Conservation (phyloP, 2,888 invertebrate genomes). For the Tiphia femorata region DNA sequence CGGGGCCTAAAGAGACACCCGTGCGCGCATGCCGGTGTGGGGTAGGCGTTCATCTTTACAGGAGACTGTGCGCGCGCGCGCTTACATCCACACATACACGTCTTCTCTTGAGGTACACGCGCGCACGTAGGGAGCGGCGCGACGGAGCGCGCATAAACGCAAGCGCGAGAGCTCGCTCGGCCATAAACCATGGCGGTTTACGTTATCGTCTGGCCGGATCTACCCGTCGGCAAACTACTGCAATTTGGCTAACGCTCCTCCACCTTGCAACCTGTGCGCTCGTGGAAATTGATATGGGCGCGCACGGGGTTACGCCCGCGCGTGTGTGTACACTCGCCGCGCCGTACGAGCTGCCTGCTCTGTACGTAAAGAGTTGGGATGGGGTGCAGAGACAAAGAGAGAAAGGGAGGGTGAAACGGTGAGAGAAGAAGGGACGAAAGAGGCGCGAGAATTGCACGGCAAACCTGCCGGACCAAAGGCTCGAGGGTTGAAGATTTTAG, state of each 20-base stretch:
- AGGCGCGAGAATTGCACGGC: not conserved
- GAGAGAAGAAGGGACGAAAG: not conserved
- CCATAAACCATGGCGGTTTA: slow-evolving; percentile 64
- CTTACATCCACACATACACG: no score
- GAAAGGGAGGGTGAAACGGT: not conserved
- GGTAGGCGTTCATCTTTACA: no score
- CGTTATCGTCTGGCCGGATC: slow-evolving; percentile 62
- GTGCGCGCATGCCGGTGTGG: not conserved
- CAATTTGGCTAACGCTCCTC: slow-evolving; percentile 56
- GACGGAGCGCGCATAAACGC: slow-evolving; percentile 24
- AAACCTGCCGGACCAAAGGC: not conserved
- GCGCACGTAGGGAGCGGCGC: not conserved
- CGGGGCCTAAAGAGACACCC: slow-evolving; percentile 37
- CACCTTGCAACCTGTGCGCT: slow-evolving; percentile 25
- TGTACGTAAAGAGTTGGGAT: no score
- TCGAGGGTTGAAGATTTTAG: not conserved
- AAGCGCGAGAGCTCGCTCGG: slow-evolving; percentile 49
- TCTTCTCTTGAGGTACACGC: not conserved
- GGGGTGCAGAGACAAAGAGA: not conserved
- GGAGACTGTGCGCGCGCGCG: slow-evolving; percentile 10
- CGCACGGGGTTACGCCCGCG: not conserved
- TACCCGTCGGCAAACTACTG: slow-evolving; percentile 59
- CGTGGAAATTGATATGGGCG: slow-evolving; percentile 39
- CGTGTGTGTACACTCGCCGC: not conserved
- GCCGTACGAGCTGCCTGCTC: not conserved